phyloP scores from a whole-genome alignment of 2,888 invertebrate species.

The Dasypolia templi region DNA sequence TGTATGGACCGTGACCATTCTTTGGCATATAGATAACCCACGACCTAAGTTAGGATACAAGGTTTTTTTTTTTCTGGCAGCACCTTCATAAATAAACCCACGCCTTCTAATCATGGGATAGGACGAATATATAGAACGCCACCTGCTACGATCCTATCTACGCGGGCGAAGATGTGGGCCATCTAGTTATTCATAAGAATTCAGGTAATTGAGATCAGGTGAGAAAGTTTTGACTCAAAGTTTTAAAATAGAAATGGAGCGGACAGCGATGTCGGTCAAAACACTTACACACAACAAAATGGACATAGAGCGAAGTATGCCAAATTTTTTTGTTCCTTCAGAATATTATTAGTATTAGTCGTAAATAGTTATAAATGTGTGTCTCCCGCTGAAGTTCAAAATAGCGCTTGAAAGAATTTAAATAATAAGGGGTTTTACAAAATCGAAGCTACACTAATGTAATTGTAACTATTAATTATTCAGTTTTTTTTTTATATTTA shows the following conservation, averaged over 20 bases:
- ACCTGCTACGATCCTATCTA: too few species aligned
- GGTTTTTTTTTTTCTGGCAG: too few species aligned
- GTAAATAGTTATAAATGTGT: not conserved
- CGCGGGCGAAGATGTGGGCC: too few species aligned
- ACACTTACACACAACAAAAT: not conserved
- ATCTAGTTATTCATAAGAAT: not conserved
- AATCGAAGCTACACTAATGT: not conserved
- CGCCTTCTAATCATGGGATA: too few species aligned
- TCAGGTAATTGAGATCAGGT: conserved; percentile 12
- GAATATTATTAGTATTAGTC: not conserved
- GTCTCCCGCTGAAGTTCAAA: conserved; percentile 4
- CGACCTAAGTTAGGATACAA: too few species aligned
- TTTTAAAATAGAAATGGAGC: conserved; percentile 28
- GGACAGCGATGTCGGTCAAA: conserved; percentile 15
- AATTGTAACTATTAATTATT: too few species aligned
- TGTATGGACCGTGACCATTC: too few species aligned
- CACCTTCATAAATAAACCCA: too few species aligned
- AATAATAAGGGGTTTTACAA: not conserved
- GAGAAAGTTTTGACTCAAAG: conserved; percentile 18
- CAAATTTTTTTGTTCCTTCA: not conserved
- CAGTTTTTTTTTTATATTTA: too few species aligned
- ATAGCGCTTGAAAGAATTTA: not conserved
- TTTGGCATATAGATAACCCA: too few species aligned
- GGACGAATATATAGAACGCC: too few species aligned
- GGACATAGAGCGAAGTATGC: not conserved